A percentile compares a stretch with the other conserved stretches of the same genome.
Evolutionary conservation across 2,888 invertebrate species (phyloP).

Genomic region (Drosophila limbata): DNA sequence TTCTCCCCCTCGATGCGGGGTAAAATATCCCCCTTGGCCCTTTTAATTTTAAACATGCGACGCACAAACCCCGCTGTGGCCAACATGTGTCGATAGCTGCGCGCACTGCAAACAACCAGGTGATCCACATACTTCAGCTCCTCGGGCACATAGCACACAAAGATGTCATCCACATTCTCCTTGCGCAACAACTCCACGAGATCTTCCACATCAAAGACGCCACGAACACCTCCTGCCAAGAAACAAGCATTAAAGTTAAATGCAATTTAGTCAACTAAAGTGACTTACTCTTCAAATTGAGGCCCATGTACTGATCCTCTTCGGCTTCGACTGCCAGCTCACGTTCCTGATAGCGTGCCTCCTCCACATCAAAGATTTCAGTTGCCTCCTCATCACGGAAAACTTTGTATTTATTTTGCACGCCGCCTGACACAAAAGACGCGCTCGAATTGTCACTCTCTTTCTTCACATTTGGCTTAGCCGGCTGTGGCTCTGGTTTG

Average conservation of each 20-base stretch:
- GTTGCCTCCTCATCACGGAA: slow-evolving; percentile 90
- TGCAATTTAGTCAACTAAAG: too few relatives aligned
- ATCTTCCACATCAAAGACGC: slow-evolving; percentile 96
- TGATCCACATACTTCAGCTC: slow-evolving; percentile 93
- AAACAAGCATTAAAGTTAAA: neutral
- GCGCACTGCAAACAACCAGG: slow-evolving; percentile 92
- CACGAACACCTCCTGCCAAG: slow-evolving; percentile 90
- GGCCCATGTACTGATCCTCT: slow-evolving; percentile 84
- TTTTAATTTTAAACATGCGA: slow-evolving; percentile 91
- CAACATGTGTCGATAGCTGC: slow-evolving; percentile 90
- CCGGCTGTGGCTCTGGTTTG: slow-evolving; percentile 58
- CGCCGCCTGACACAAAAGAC: slow-evolving; percentile 85
- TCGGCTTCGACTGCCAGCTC: slow-evolving; percentile 29
- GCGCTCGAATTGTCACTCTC: neutral
- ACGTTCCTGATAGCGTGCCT: slow-evolving; percentile 86
- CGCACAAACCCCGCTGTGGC: slow-evolving; percentile 91
- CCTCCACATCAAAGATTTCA: slow-evolving; percentile 90
- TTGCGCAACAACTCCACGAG: slow-evolving; percentile 90
- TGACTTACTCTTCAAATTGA: slow-evolving; percentile 87
- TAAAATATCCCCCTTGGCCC: slow-evolving; percentile 87
- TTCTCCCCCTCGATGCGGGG: slow-evolving; percentile 92
- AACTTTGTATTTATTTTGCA: slow-evolving; percentile 88
- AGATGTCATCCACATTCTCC: slow-evolving; percentile 93
- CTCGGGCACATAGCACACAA: slow-evolving; percentile 91
- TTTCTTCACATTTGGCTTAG: slow-evolving; percentile 1